Percentiles rank a stretch among this genome's conserved stretches.
Conservation (phyloP, 2,113 vertebrate genomes). For the Azemiops feae region DNA sequence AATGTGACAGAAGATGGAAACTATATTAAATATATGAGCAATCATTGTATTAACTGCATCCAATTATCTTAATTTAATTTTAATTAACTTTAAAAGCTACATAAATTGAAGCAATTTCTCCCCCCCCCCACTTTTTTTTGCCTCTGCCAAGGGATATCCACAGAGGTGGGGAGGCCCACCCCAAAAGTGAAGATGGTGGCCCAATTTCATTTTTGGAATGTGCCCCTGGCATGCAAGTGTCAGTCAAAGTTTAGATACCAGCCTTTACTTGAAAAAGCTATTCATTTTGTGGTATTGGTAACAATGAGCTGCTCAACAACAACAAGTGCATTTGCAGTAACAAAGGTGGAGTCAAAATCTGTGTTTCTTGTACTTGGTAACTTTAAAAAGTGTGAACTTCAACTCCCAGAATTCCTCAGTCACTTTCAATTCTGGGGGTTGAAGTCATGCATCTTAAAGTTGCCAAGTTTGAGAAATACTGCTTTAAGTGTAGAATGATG, state of each 20-base stretch:
- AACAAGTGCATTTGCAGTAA: neutral
- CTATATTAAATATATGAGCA: neutral
- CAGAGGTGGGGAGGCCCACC: neutral
- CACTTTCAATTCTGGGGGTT: neutral
- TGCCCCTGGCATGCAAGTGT: neutral
- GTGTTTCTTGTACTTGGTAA: neutral
- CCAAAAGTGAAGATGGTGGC: neutral
- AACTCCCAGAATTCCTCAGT: neutral
- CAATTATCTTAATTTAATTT: neutral
- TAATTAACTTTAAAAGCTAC: neutral
- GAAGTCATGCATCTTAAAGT: neutral
- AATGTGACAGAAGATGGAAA: neutral
- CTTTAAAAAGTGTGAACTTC: neutral
- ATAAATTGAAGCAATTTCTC: neutral
- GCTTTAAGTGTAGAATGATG: neutral
- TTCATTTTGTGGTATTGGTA: neutral
- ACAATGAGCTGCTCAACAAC: neutral
- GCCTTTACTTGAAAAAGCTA: neutral
- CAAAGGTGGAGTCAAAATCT: neutral
- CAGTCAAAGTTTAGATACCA: neutral
- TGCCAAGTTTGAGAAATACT: neutral
- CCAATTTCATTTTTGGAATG: neutral
- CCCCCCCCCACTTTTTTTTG: neutral
- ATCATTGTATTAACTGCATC: neutral
- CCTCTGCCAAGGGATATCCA: neutral